Base-by-base conservation (phyloP, 2,113 vertebrate genomes). In the Megaptera novaeangliae region DNA sequence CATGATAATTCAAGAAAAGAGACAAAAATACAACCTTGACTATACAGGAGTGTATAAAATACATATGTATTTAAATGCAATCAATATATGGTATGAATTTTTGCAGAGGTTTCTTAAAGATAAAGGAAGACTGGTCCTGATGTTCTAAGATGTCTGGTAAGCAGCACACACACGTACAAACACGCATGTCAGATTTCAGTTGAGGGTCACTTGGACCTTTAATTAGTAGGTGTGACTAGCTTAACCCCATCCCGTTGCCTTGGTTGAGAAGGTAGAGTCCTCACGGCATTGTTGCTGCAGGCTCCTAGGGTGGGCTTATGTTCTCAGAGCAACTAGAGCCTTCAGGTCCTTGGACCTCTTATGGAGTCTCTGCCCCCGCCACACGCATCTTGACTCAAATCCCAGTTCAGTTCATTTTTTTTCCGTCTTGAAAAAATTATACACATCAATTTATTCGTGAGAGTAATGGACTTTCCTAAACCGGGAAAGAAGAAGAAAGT, bases 221-320 rank as follows among this genome's bases (percentile, higher is more conserved):
- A 57, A 31, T 49, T 49, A 36, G 25, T 5, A 78, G 29, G 1
- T 8, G 17, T 11, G 7, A 2, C 5, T 64, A 31, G 27, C 46
- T 63, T 63, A 4, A 9, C 8, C 5, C 31, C 1, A 25, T 77
- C 2, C 11, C 8, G 1, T 20, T 18, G 31, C 46, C 55, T 27
- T 7, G 3, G 25, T 6, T 57, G 44, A 39, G 11, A n/a, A 61
- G 10, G 18, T 10, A 4, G 9, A n/a, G 14, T 34, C 36, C 23
- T 81, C 13, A 27, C 18, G 6, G 8, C 29, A n/a, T 46, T 0
- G 1, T 8, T 49, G 8, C 36, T 36, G 12, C 39, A 25, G 14
- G 6, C 57, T 59, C 4, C 21, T 41, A 20, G n/a, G 5, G 14
- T 1, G 12, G 34, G 27, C 2, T 59, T 31, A 61, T 41, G 25